These are phyloP conservation scores for Pangasius djambal DNA, from an alignment of 2,797 vertebrate species.

Conservation along the genomic window DNA sequence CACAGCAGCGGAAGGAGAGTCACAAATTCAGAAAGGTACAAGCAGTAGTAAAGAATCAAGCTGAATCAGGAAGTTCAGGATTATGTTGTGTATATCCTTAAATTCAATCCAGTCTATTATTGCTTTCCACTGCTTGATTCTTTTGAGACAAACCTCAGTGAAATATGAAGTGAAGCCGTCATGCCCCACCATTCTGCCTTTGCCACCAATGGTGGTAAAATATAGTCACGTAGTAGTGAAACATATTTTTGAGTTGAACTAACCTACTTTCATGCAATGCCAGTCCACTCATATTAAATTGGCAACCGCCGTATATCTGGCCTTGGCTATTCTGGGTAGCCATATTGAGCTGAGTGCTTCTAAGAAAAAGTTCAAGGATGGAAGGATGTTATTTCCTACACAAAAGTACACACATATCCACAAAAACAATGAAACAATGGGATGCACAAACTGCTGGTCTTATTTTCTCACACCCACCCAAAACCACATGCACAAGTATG, in stretches of 20 bases:
- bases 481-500: constrained; percentile 19
- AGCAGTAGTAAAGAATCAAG: background rate
- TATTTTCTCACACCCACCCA: constrained; percentile 24
- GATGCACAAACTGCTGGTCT: background rate
- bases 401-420: constrained; percentile 31
- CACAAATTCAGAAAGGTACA: background rate
- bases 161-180: background rate
- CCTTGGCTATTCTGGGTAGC: constrained; percentile 59
- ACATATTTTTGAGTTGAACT: background rate
- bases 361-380: constrained; percentile 62
- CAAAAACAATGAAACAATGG: constrained; percentile 31
- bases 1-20: background rate
- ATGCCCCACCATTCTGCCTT: background rate
- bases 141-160: background rate
- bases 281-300: constrained; percentile 19
- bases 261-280: background rate
- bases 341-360: constrained; percentile 45
- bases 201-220: background rate
- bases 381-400: constrained; percentile 62
- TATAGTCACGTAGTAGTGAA: background rate
- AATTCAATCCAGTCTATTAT: background rate
- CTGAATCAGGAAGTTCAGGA: background rate
- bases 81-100: background rate
- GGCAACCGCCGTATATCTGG: constrained; percentile 18
- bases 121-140: background rate